Base-by-base conservation (phyloP, 1,140 invertebrate genomes). In the Kradibia gibbosae region DNA sequence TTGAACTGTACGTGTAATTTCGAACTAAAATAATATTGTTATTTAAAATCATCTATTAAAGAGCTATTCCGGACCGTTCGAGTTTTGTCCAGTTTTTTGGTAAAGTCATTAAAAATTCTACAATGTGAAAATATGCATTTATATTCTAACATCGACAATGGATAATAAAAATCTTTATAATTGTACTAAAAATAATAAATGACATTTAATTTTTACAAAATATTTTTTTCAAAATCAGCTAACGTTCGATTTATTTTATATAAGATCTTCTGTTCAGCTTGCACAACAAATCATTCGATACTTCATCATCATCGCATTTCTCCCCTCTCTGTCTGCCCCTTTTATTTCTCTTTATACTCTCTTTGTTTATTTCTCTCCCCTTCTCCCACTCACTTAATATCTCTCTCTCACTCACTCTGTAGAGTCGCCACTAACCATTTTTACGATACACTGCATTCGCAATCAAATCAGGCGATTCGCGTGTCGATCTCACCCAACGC, bases 401-500 rank as follows among this genome's bases (percentile, higher is more conserved):
- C 34, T 39, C 31, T 17, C n/a, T 22, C 71, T 28, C 50, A 36
- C 48, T 13, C 48, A 22, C 28, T 7, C n/a, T n/a, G n/a, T n/a
- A n/a, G n/a, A n/a, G n/a, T n/a, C n/a, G n/a, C n/a, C 72, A 71
- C 5, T 71, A 10, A 10, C 55, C n/a, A 25, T 28, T 28, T 57
- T 25, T 2, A 25, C 15, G 25, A 57, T 57, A 57, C 13, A 57
- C 28, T 28, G 28, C 28, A 67, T 42, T 20, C 15, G 20, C 65
- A 45, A 36, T 34, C 8, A 60, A 65, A 73, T 39, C 39, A 39
- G 45, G 39, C 55, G 55, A 80, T 67, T 80, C 55, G 45, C 45
- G 31, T 55, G 76, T 78, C 77, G 50, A 79, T 42, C 55, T 39
- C n/a, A 28, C n/a, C 34, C 36, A 57, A 76, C 55, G 22, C 55